phyloP scores from a whole-genome alignment of 1,140 invertebrate genomes.

The Vollenhovia emeryi region DNA sequence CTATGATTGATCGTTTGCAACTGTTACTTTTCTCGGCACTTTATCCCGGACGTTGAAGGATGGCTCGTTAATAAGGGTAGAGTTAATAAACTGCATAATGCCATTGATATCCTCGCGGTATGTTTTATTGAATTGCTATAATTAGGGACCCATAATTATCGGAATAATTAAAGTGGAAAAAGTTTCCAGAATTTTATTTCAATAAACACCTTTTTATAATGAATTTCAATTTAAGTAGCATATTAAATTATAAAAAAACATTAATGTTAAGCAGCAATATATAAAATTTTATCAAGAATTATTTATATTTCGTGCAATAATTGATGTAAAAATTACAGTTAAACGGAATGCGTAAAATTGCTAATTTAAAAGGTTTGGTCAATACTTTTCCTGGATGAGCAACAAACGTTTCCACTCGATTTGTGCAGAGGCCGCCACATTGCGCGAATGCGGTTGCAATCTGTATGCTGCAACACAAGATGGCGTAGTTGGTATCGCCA shows the following conservation, averaged over 20 bases:
- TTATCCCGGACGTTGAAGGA: not conserved
- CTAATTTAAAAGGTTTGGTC: not conserved
- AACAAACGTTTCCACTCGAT: constrained; percentile 22
- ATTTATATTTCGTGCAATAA: not conserved
- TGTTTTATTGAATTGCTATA: not conserved
- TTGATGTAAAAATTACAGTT: not conserved
- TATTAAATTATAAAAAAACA: not conserved
- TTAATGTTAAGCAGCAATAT: not conserved
- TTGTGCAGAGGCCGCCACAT: constrained; percentile 60
- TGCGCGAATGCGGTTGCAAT: constrained; percentile 15
- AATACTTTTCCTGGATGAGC: constrained; percentile 55
- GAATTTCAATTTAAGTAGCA: not conserved
- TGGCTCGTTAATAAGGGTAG: not conserved
- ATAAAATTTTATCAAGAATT: not conserved
- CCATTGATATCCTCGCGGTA: not conserved
- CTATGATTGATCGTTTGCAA: not conserved
- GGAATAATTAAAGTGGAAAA: not conserved
- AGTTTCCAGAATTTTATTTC: not conserved
- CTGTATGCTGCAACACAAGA: constrained; percentile 53
- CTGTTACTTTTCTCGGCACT: not conserved
- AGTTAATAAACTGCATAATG: not conserved
- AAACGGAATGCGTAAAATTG: not conserved
- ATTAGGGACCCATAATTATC: not conserved
- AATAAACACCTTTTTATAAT: not conserved
- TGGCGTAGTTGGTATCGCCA: constrained; percentile 58